A percentile compares a stretch with the other conserved stretches of the same genome.
These are phyloP conservation scores for Sitophilus oryzae DNA, from an alignment of 1,140 invertebrate genomes.

Conservation along the genomic window DNA sequence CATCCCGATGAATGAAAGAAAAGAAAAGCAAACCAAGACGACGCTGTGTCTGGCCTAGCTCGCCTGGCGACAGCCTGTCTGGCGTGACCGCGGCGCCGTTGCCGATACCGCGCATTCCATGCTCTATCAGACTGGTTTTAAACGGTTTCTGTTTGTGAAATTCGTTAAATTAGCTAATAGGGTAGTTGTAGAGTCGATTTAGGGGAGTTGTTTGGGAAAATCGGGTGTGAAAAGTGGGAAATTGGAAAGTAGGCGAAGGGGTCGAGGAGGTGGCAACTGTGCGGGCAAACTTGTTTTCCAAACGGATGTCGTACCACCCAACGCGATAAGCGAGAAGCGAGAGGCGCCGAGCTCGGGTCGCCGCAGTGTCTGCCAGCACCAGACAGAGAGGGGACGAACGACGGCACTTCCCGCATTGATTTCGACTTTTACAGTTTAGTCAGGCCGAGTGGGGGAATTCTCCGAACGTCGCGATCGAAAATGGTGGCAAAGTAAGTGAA, in stretches of 20 bases:
- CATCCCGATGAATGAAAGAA: conserved; percentile 36
- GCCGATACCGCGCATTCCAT: conserved; percentile 54
- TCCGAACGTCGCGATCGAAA: conserved; percentile 44
- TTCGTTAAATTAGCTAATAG: conserved; percentile 16
- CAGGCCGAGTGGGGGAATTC: conserved; percentile 42
- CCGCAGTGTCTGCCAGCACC: conserved; percentile 7
- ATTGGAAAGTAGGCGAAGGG: conserved; percentile 20
- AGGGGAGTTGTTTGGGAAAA: not conserved
- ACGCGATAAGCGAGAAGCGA: conserved; percentile 27
- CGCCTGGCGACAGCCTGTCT: conserved; percentile 85
- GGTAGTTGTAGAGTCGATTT: not conserved
- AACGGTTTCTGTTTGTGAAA: conserved; percentile 37
- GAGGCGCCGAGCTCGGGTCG: conserved; percentile 18
- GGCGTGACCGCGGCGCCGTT: conserved; percentile 66
- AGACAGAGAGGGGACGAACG: conserved; percentile 13
- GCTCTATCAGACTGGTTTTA: not conserved
- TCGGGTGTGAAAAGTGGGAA: not conserved
- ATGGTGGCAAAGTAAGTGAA: conserved; percentile 42
- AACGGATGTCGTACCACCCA: conserved; percentile 54
- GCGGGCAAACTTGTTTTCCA: conserved; percentile 58
- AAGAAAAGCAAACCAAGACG: conserved; percentile 50
- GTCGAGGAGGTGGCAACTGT: conserved; percentile 46
- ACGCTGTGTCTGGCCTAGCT: conserved; percentile 62
- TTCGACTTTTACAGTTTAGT: conserved; percentile 42
- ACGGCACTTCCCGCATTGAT: conserved; percentile 11